Evolutionary conservation across 2,888 invertebrate genomes (phyloP).

Genomic region (Noctua fimbriata): DNA sequence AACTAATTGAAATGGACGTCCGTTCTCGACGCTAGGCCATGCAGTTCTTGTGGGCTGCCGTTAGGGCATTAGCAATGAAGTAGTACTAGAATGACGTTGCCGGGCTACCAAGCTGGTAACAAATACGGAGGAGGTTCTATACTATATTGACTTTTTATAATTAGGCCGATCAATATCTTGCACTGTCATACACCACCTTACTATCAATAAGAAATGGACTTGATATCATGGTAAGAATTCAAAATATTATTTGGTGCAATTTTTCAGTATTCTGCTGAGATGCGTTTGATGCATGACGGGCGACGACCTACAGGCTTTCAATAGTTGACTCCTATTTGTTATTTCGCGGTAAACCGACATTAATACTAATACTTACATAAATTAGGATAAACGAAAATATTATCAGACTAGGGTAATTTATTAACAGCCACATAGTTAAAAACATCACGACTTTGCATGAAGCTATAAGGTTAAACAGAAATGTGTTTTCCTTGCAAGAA

Average conservation of each 20-base stretch:
- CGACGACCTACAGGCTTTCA: background rate
- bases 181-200: conserved; percentile 1
- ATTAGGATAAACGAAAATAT: too few relatives aligned
- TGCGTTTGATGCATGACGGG: background rate
- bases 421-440: background rate
- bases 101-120: conserved; percentile 44
- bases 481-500: background rate
- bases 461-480: background rate
- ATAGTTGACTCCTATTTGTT: background rate
- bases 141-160: conserved; percentile 29
- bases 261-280: background rate
- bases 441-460: background rate
- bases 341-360: too few relatives aligned
- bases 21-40: conserved; percentile 7
- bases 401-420: too few relatives aligned
- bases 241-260: background rate
- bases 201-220: background rate
- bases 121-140: conserved; percentile 15
- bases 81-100: conserved; percentile 42
- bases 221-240: background rate
- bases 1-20: conserved; percentile 14
- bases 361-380: too few relatives aligned
- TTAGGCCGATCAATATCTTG: conserved; percentile 42
- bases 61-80: background rate
- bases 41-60: conserved; percentile 34